Evolutionary conservation across 92 coral and sea anemone species (phyloP), one percentile per base, ranked within the genome.

Genomic region (Heteractis magnifica): DNA sequence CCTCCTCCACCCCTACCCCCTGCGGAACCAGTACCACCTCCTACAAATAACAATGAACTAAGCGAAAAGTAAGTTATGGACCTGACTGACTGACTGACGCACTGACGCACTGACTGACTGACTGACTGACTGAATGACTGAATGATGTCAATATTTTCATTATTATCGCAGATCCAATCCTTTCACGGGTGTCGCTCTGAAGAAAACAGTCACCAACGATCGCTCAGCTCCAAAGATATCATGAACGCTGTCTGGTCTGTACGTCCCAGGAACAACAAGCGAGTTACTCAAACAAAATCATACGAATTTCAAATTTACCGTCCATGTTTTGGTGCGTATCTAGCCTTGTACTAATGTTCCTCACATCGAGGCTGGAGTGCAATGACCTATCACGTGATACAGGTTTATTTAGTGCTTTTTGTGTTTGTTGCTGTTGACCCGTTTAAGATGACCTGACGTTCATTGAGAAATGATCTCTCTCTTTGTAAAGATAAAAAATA

Each of bases 1-100:
- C 78, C 79, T 2, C 93, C 93, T 6, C 93, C 93, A 10, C 89
- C 93, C 8, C 91, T 89, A 49, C 93, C 91, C 55, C 88, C 86
- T 34, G 65, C 77, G 49, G 51, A 74, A 9, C 84, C 84, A 10
- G 70, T 58, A 6, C 70, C 49, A 10, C 70, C 76, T 51, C 83
- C 52, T 58, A 68, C 72, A 56, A 82, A 86, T 34, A 75, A 86
- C 44, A 79, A 75, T 55, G 88, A 86, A 34, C 44, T 34, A 20
- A 80, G 55, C 12, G 74, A 65, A 73, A 58, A 20, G 86, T 55
- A 62, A 56, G 71, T 77, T 4, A 77, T 18, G 52, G 14, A 55
- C 10, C 59, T 55, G 11, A 55, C 20, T 6, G 70, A 12, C 23
- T 75, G 52, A 44, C 11, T 75, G 78, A 26, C 52, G 50, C 59